A percentile compares a stretch with the other conserved stretches of the same genome.
Conservation (phyloP, 2,113 vertebrate genomes). For the Genyomyrus donnyi region DNA sequence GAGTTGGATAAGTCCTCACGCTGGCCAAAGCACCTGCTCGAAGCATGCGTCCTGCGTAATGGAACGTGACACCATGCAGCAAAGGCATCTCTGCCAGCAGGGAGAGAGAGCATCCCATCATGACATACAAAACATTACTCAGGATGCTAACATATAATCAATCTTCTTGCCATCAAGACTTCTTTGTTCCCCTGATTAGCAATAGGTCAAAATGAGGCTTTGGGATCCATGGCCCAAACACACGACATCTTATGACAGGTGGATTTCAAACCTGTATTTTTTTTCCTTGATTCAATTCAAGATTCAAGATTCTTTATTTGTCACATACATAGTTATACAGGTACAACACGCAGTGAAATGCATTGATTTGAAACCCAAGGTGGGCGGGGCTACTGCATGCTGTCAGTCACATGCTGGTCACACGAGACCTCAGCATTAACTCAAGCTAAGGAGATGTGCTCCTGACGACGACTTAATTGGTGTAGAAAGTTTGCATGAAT, state of each 20-base stretch:
- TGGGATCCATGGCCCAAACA: background rate
- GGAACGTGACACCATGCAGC: background rate
- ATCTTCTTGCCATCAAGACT: background rate
- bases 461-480: background rate
- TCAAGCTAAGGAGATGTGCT: background rate
- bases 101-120: background rate
- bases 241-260: background rate
- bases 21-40: background rate
- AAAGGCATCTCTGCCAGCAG: background rate
- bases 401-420: background rate
- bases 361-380: background rate
- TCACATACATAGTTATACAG: too few species aligned
- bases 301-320: too few species aligned
- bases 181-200: background rate
- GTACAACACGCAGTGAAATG: too few species aligned
- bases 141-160: background rate
- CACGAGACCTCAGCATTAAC: background rate
- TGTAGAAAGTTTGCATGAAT: background rate
- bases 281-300: background rate
- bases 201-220: background rate
- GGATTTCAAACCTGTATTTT: background rate
- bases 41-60: background rate
- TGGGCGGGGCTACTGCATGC: background rate
- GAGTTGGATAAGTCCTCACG: background rate
- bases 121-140: background rate